A percentile compares a stretch with the other conserved stretches of the same genome.
These are phyloP conservation scores for Salminus brasiliensis DNA, from an alignment of 2,113 vertebrate genomes.

Conservation along the genomic window DNA sequence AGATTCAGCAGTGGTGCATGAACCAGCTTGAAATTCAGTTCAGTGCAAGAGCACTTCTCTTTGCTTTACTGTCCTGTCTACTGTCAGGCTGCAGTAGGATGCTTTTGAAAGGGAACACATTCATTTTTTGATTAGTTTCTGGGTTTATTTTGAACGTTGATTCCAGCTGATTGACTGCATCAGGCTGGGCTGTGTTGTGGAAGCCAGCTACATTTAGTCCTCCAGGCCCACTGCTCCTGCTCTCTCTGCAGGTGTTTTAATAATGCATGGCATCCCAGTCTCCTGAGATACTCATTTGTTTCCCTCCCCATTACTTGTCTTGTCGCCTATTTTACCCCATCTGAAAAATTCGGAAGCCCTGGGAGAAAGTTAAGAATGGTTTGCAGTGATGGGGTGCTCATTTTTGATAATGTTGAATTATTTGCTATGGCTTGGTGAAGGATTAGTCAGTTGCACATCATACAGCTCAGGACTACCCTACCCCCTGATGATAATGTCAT, in stretches of 20 bases:
- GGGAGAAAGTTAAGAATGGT: slow-evolving; percentile 27
- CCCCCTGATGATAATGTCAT: slow-evolving; percentile 31
- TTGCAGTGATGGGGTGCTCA: slow-evolving; percentile 29
- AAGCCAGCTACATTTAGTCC: slow-evolving; percentile 7
- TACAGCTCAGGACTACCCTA: neutral
- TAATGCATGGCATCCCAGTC: slow-evolving; percentile 43
- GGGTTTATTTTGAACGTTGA: neutral
- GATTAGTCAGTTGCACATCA: slow-evolving; percentile 23
- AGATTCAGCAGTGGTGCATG: neutral
- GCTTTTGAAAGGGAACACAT: neutral
- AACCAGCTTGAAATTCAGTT: neutral
- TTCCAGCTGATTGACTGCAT: neutral
- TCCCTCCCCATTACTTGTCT: slow-evolving; percentile 31
- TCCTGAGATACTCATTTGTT: slow-evolving; percentile 47
- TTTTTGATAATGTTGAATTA: slow-evolving; percentile 35
- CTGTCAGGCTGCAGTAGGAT: neutral
- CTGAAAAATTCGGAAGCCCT: slow-evolving; percentile 30
- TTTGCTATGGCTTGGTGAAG: slow-evolving; percentile 7
- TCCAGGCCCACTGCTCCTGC: slow-evolving; percentile 22
- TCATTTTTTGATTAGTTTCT: slow-evolving; percentile 29
- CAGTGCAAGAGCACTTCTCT: neutral
- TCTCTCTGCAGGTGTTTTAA: slow-evolving; percentile 50
- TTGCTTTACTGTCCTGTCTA: neutral
- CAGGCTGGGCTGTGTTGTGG: slow-evolving; percentile 1
- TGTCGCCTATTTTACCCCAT: slow-evolving; percentile 32